Evolutionary conservation across 2,797 vertebrate genomes (phyloP).

Genomic region (Liasis olivaceus): DNA sequence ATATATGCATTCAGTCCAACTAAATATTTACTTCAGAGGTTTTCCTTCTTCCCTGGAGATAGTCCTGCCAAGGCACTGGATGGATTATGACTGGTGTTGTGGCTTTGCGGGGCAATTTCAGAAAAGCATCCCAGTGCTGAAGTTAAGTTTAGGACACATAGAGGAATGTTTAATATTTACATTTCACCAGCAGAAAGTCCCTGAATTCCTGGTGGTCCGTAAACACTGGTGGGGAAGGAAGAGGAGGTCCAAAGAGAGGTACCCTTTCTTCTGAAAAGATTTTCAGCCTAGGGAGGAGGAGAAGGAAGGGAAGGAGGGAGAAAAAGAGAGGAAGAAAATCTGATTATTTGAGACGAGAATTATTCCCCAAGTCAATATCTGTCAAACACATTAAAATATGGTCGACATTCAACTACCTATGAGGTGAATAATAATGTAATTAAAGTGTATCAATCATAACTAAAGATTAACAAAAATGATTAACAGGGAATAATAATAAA

Average conservation of each 20-base stretch:
- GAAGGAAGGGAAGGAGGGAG: neutral
- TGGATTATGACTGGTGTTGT: neutral
- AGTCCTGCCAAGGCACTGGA: neutral
- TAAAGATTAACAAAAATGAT: no score
- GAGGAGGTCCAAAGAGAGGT: constrained; percentile 95
- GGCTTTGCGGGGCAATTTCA: neutral
- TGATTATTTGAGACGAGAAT: neutral
- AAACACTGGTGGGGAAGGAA: constrained; percentile 95
- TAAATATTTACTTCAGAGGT: neutral
- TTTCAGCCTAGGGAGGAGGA: constrained; percentile 85
- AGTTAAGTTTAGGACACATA: neutral
- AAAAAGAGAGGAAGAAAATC: neutral
- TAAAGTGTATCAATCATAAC: no score
- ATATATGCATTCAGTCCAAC: neutral
- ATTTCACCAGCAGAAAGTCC: constrained; percentile 99
- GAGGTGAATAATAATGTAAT: no score
- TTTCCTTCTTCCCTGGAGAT: neutral
- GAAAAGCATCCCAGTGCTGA: neutral
- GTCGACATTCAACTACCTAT: neutral
- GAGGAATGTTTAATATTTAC: constrained; percentile 75
- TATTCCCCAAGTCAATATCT: neutral
- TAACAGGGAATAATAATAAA: no score
- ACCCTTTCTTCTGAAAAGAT: constrained; percentile 99
- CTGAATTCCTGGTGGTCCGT: constrained; percentile 99
- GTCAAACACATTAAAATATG: neutral